A percentile compares a stretch with the other conserved stretches of the same genome.
Evolutionary conservation across 2,113 vertebrate genomes (phyloP).

Genomic region (Erythrolamprus reginae): DNA sequence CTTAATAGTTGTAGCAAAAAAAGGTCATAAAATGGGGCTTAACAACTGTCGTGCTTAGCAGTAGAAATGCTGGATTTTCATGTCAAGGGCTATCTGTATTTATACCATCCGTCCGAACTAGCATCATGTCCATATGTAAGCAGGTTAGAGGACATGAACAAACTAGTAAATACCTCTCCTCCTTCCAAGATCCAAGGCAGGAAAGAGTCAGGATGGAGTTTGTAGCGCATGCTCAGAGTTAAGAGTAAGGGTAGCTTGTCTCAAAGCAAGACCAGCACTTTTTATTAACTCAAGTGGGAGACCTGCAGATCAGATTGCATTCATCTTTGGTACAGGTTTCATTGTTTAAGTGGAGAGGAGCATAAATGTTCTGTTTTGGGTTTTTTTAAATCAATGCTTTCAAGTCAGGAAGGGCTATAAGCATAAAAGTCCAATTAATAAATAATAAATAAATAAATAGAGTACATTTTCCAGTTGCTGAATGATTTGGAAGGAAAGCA

Average conservation of each 20-base stretch:
- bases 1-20: not conserved
- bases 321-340: not conserved
- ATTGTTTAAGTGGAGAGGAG: not conserved
- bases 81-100: not conserved
- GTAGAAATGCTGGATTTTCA: not conserved
- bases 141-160: not conserved
- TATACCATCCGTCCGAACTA: not conserved
- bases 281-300: not conserved
- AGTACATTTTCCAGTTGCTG: not conserved
- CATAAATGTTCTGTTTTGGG: not conserved
- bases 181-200: not conserved
- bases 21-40: not conserved
- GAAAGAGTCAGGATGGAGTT: not conserved
- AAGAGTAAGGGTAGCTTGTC: not conserved
- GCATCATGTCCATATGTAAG: not conserved
- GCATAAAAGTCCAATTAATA: too few relatives aligned
- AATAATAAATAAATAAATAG: too few relatives aligned
- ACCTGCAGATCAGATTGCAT: not conserved
- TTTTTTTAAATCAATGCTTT: not conserved
- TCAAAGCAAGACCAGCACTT: not conserved
- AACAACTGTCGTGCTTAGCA: not conserved
- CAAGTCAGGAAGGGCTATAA: not conserved
- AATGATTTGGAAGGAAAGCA: too few relatives aligned
- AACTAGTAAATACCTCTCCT: not conserved
- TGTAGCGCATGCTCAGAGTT: not conserved